Conservation (phyloP, 2,888 invertebrate species). For the Morpho helenor region DNA sequence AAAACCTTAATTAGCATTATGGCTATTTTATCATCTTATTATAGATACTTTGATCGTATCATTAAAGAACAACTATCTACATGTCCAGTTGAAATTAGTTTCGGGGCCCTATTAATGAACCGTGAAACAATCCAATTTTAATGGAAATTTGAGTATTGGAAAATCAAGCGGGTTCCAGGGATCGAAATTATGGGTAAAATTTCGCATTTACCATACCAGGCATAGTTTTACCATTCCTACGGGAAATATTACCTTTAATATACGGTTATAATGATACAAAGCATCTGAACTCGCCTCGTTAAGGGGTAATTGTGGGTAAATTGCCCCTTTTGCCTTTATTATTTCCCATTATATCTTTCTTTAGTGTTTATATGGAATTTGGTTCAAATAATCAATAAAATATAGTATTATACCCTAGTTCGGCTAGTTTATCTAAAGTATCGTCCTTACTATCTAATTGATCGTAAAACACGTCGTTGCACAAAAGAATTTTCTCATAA, state of each 20-base stretch:
- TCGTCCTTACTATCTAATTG: too few species aligned
- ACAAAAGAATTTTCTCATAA: too few species aligned
- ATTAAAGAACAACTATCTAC: conserved; percentile 8
- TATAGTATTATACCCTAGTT: too few species aligned
- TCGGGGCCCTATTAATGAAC: conserved; percentile 51
- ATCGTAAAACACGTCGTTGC: too few species aligned
- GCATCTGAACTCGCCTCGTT: conserved; percentile 49
- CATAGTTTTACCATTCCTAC: conserved; percentile 51
- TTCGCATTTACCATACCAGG: conserved; percentile 45
- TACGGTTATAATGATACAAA: conserved; percentile 60
- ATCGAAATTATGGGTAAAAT: conserved; percentile 56
- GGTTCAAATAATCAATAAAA: background rate
- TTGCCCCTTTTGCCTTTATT: conserved; percentile 18
- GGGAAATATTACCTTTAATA: conserved; percentile 61
- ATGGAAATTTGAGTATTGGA: conserved; percentile 41
- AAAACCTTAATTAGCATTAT: too few species aligned
- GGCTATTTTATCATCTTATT: too few species aligned
- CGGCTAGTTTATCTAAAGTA: too few species aligned
- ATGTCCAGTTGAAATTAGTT: conserved; percentile 28
- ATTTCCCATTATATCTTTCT: conserved; percentile 12
- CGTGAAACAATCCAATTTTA: conserved; percentile 63
- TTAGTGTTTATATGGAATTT: background rate
- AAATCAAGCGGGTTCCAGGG: conserved; percentile 51
- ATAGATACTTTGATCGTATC: background rate
- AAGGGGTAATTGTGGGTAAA: conserved; percentile 31